Conservation (phyloP, 2,797 vertebrate species). For the Sternarchorhynchus goeldii region DNA sequence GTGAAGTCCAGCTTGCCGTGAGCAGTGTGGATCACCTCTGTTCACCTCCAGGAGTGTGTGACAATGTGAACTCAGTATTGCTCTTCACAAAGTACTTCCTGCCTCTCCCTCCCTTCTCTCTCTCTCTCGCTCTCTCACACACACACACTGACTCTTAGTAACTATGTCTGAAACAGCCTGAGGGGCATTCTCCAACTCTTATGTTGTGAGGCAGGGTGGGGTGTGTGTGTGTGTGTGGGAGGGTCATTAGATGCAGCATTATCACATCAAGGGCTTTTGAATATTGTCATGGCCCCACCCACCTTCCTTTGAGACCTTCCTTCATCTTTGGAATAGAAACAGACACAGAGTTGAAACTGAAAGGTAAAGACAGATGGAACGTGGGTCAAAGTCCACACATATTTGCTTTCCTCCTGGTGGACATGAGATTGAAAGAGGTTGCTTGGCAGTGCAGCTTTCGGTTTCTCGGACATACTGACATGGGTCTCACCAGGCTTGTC, state of each 20-base stretch:
- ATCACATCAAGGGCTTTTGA: conserved; percentile 60
- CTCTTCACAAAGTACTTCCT: conserved; percentile 58
- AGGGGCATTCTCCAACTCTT: conserved; percentile 50
- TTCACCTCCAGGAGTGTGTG: conserved; percentile 43
- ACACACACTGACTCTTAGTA: conserved; percentile 27
- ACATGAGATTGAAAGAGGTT: neutral
- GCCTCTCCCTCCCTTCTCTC: conserved; percentile 25
- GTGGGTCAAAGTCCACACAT: conserved; percentile 5
- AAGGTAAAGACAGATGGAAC: neutral
- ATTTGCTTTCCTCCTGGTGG: neutral
- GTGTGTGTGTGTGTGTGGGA: conserved; percentile 1
- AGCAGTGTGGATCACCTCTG: conserved; percentile 17
- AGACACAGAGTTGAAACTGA: neutral
- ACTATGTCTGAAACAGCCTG: conserved; percentile 54
- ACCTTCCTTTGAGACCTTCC: neutral
- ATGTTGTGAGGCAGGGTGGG: conserved; percentile 30
- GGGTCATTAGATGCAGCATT: conserved; percentile 59
- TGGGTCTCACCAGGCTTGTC: no score
- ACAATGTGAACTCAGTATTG: conserved; percentile 55
- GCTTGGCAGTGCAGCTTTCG: neutral
- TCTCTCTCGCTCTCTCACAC: conserved; percentile 25
- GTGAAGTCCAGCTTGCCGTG: conserved; percentile 26
- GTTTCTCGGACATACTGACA: neutral
- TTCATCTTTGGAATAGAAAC: neutral
- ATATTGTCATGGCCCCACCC: conserved; percentile 25